Percentiles rank a stretch among this genome's conserved stretches.
phyloP scores from a whole-genome alignment of 2,888 invertebrate species.

The Hypercompe scribonia region DNA sequence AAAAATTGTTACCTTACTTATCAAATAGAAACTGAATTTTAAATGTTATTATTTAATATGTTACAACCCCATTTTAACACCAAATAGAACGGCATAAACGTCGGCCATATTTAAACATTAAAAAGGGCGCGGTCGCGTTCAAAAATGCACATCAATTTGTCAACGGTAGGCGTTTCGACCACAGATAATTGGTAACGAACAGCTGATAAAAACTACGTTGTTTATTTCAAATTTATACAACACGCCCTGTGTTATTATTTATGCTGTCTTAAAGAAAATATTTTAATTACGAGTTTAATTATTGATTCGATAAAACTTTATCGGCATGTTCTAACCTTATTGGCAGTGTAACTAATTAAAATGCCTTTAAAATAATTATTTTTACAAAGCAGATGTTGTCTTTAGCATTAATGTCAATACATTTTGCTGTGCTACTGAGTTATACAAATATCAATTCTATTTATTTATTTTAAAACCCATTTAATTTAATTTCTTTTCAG shows the following conservation, averaged over 20 bases:
- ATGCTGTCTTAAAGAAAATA: constrained; percentile 37
- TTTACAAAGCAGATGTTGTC: constrained; percentile 3
- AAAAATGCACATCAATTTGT: constrained; percentile 72
- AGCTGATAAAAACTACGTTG: constrained; percentile 68
- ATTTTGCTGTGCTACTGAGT: background rate
- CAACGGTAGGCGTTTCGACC: constrained; percentile 74
- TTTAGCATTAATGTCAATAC: background rate
- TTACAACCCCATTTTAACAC: constrained; percentile 26
- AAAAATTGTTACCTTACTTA: constrained; percentile 4
- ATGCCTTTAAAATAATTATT: background rate
- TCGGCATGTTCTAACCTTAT: constrained; percentile 10
- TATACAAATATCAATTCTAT: background rate
- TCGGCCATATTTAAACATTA: constrained; percentile 64
- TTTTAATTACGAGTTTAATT: constrained; percentile 20
- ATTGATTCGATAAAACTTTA: constrained; percentile 25
- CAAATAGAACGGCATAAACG: constrained; percentile 31
- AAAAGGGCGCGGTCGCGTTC: constrained; percentile 60
- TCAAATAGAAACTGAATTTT: constrained; percentile 3
- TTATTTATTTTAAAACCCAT: background rate
- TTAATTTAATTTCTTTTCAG: background rate
- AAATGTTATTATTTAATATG: constrained; percentile 6
- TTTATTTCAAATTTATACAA: constrained; percentile 59
- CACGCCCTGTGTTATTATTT: constrained; percentile 52
- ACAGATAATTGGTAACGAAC: constrained; percentile 75
- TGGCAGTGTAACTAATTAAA: background rate